phyloP scores from a whole-genome alignment of 2,113 vertebrate species.

The Clarias macrocephalus region DNA sequence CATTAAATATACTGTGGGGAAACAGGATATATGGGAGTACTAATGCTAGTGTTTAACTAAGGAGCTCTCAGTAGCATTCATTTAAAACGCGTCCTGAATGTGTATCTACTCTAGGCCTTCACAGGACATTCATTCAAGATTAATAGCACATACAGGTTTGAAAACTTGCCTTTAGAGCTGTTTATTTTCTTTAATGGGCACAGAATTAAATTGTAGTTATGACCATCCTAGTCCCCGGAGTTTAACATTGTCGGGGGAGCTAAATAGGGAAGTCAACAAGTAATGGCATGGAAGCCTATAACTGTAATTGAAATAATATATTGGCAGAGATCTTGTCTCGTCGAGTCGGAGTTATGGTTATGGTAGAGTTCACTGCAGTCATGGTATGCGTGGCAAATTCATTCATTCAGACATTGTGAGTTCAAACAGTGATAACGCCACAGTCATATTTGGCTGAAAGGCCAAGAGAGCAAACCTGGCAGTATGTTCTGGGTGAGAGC shows the following conservation, averaged over 20 bases:
- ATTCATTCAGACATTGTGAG: not conserved
- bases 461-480: not conserved
- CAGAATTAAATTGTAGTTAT: not conserved
- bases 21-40: not conserved
- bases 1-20: conserved; percentile 1
- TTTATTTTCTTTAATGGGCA: no score
- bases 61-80: not conserved
- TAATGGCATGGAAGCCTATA: not conserved
- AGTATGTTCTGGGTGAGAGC: not conserved
- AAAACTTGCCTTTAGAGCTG: no score
- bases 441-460: not conserved
- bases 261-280: not conserved
- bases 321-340: not conserved
- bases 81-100: not conserved
- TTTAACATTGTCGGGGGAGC: not conserved
- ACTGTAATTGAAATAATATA: not conserved
- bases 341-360: not conserved
- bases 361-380: conserved; percentile 4
- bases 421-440: not conserved
- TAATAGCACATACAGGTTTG: no score
- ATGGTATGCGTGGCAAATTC: not conserved
- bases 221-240: not conserved
- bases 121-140: not conserved
- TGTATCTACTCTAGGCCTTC: not conserved
- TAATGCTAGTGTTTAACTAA: conserved; percentile 15